Percentiles rank a stretch among this genome's conserved stretches.
These are phyloP conservation scores for Morelia viridis DNA, from an alignment of 2,797 vertebrate genomes.

Conservation along the genomic window DNA sequence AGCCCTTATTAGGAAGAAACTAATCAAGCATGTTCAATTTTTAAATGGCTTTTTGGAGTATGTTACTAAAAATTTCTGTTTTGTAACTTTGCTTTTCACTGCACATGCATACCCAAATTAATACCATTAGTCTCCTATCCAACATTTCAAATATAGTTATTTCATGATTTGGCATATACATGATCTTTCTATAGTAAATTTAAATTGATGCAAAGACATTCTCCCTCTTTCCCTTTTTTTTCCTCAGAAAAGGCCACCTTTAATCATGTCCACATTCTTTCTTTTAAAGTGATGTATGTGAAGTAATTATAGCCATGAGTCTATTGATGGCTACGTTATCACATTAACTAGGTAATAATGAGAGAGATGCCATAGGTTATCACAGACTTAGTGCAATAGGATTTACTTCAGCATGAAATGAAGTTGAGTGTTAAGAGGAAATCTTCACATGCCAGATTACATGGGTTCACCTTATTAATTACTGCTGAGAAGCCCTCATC, in stretches of 20 bases:
- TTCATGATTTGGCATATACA: not conserved
- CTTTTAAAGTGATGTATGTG: conserved; percentile 54
- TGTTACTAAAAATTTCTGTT: not conserved
- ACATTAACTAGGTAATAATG: conserved; percentile 88
- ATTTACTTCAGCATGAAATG: conserved; percentile 74
- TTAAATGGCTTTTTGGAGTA: not conserved
- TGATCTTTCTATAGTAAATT: conserved; percentile 1
- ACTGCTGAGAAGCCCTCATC: conserved; percentile 73
- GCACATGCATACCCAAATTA: not conserved
- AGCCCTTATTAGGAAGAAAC: not conserved
- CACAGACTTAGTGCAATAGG: conserved; percentile 75
- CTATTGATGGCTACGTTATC: conserved; percentile 80
- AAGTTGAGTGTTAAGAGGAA: conserved; percentile 80
- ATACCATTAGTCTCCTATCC: not conserved
- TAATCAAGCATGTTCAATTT: not conserved
- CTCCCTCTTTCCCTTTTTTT: not conserved
- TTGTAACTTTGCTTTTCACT: not conserved
- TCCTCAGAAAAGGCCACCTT: conserved; percentile 33
- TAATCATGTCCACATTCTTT: conserved; percentile 57
- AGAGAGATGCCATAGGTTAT: conserved; percentile 80
- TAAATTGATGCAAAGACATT: not conserved
- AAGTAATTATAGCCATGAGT: conserved; percentile 75
- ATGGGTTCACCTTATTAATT: conserved; percentile 78
- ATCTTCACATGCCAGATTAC: conserved; percentile 80
- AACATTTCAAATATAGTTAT: not conserved